Evolutionary conservation across 2,113 vertebrate genomes (phyloP).

Genomic region (Ceratotherium simum): DNA sequence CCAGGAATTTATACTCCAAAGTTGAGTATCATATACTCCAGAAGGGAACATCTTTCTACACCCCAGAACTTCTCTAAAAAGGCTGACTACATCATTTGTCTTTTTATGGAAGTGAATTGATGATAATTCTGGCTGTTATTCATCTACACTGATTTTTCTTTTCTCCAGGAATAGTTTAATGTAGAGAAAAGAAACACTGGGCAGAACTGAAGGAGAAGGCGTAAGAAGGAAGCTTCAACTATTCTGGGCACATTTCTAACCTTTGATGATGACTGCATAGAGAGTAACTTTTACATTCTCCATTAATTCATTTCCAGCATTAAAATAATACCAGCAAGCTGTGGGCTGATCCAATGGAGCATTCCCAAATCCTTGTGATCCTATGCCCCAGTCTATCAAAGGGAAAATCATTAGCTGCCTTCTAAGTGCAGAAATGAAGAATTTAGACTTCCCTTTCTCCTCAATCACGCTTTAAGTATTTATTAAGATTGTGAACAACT

Average conservation of each 20-base stretch:
- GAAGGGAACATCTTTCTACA: neutral
- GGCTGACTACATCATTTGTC: neutral
- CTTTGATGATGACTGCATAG: neutral
- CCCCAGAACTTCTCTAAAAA: neutral
- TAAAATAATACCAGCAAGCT: neutral
- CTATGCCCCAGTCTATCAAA: neutral
- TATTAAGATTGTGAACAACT: neutral
- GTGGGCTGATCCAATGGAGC: neutral
- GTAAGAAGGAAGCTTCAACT: neutral
- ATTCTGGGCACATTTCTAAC: neutral
- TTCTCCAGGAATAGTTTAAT: neutral
- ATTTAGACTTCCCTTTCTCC: neutral
- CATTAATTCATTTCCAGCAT: neutral
- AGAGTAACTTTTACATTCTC: neutral
- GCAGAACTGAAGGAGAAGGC: neutral
- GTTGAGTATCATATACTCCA: neutral
- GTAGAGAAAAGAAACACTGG: constrained; percentile 21
- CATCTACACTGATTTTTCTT: neutral
- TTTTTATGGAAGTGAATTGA: neutral
- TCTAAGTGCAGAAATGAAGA: neutral
- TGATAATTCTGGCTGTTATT: neutral
- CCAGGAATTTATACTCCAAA: neutral
- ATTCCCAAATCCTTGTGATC: neutral
- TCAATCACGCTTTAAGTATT: neutral
- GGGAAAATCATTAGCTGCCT: neutral